phyloP scores from a whole-genome alignment of 1,140 invertebrate species.

The Pentalonia nigronervosa region DNA sequence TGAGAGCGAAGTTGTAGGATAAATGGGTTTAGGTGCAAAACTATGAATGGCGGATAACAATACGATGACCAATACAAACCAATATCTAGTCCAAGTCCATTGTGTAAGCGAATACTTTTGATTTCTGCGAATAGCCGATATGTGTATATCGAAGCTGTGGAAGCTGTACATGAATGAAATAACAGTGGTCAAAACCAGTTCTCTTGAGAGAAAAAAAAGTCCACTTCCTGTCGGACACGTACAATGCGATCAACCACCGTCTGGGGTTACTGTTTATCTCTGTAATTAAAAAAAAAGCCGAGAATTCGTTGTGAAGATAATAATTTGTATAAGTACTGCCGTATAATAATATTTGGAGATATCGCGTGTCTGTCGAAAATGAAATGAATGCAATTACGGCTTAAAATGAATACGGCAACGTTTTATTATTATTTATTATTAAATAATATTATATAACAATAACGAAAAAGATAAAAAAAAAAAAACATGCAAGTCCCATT shows the following conservation, averaged over 20 bases:
- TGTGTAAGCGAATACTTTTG: neutral
- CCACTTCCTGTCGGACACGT: conserved; percentile 1
- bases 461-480: neutral
- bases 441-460: neutral
- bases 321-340: neutral
- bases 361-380: conserved; percentile 12
- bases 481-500: neutral
- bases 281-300: conserved; percentile 34
- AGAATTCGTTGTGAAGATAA: neutral
- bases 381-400: conserved; percentile 17
- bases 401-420: conserved; percentile 13
- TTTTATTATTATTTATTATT: conserved; percentile 26
- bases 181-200: conserved; percentile 13
- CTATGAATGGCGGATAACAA: neutral
- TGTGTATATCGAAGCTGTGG: neutral
- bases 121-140: neutral
- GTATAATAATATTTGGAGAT: neutral
- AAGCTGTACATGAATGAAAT: neutral
- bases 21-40: neutral
- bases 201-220: neutral
- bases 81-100: neutral
- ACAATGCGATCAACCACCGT: neutral
- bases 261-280: neutral
- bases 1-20: neutral
- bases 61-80: neutral